Base-by-base conservation (phyloP, 2,888 invertebrate species). In the Nomada hirtipes region DNA sequence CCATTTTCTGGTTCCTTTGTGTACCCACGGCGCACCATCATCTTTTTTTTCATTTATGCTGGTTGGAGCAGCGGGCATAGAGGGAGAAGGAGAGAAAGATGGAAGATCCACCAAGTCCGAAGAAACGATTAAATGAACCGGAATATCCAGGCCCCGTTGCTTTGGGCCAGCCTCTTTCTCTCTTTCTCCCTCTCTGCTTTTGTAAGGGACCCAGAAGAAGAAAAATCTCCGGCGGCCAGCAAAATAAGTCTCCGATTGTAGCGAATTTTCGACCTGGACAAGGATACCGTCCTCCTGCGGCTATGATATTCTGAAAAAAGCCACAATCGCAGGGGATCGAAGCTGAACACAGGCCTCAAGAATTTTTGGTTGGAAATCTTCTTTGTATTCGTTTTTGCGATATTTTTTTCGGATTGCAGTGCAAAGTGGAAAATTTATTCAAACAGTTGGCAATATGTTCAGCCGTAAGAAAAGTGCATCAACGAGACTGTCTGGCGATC, bases 71-170 rank as follows among this genome's bases (percentile, higher is more conserved):
- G 55, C 68, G 55, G 55, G 55, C 59, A 29, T 55, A 23, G 61
- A 53, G 53, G 20, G 55, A 68, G 53, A 68, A 15, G 36, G 53
- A 55, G 55, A 67, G 55, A 55, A n/a, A 53, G 23, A n/a, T n/a
- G 36, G 42, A 47, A 57, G 60, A 23, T 44, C 75, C 78, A 77
- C 61, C 65, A 86, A 89, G 90, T 90, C 91, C 88, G 84, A 89
- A 87, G 89, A 89, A 91, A 90, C 90, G 91, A 91, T 91, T 90
- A 90, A 90, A 86, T 88, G 89, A 91, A 91, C 91, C 91, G 91
- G 91, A 91, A 91, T 88, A 86, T 90, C 85, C 89, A 90, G 91
- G 89, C 90, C 91, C 91, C 91, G 91, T 91, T 91, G 91, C 90
- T 90, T 89, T 85, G 83, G 85, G 86, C 82, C 77, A 80, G 79